Base-by-base conservation (phyloP, 1,140 invertebrate species). In the Tribolium castaneum region DNA sequence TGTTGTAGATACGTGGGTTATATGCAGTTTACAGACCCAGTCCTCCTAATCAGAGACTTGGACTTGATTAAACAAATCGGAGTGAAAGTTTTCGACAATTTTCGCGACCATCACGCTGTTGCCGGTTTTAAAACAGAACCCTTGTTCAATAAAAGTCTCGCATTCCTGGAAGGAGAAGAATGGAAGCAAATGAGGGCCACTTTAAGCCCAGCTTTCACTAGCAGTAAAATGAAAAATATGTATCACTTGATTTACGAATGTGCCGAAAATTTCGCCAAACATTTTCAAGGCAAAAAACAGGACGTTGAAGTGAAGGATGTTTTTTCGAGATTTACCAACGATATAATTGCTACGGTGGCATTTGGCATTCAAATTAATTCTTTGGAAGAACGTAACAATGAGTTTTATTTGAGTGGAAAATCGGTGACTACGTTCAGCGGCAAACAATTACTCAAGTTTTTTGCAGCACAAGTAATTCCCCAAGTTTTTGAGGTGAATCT, bases 311-410 rank as follows among this genome's bases (percentile, higher is more conserved):
- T 70, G 13, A 45, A 39, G 13, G 66, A 70, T 4, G 12, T 70
- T 35, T 70, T 70, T 14, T 75, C 87, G 0, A 86, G 87, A 1
- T 73, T 89, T 76, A 88, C 90, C 0, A 90, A 88, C 34, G 90
- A 92, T 78, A 89, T 92, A n/a, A 90, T 90, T 16, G 89, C 89
- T 0, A 86, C 85, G 0, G 86, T 84, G 1, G 88, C 87, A 6
- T 91, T 90, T 80, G 90, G 90, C 0, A 80, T 90, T 1, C 87
- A 89, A 72, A 86, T 90, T 0, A 87, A 91, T 71, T 89, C 90
- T 0, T 85, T 89, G 6, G 85, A 84, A 14, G 86, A 90, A 2
- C 84, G 84, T 0, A 81, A 90, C 1, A 88, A 89, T 76, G 77
- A 86, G 59, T 89, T 89, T 80, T 91, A 89, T 56, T 49, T 80